These are phyloP conservation scores for Ataeniobius toweri DNA, from an alignment of 2,797 vertebrate species.

Conservation along the genomic window DNA sequence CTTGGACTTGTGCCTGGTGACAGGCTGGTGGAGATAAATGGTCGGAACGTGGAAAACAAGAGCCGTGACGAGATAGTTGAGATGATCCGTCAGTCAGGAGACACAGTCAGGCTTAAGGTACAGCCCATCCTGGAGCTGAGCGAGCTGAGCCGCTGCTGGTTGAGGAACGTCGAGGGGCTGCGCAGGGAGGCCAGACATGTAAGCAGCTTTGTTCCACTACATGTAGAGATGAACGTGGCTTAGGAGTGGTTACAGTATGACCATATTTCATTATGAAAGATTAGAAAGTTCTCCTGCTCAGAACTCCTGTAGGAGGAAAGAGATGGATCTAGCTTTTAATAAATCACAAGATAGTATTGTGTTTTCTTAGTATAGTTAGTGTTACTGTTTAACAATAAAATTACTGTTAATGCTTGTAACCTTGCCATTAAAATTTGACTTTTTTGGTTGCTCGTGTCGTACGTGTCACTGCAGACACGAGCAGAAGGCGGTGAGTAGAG, in stretches of 20 bases:
- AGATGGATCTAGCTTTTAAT: background rate
- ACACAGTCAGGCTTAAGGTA: slow-evolving; percentile 92
- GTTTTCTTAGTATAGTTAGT: background rate
- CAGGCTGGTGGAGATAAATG: slow-evolving; percentile 94
- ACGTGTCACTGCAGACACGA: too few relatives aligned
- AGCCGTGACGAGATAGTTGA: slow-evolving; percentile 96
- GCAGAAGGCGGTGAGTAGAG: too few relatives aligned
- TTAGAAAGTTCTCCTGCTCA: background rate
- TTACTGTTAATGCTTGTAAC: background rate
- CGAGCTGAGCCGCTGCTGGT: slow-evolving; percentile 94
- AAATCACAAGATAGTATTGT: background rate
- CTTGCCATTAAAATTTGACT: background rate
- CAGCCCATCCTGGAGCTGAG: slow-evolving; percentile 96
- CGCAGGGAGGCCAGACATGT: slow-evolving; percentile 86
- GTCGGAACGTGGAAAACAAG: slow-evolving; percentile 93
- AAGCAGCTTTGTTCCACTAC: slow-evolving; percentile 69
- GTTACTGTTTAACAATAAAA: background rate
- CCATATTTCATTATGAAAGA: background rate
- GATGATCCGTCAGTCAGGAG: slow-evolving; percentile 97
- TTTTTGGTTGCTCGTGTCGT: background rate
- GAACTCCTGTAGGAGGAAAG: background rate
- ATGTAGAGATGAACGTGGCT: background rate
- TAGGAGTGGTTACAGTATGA: background rate
- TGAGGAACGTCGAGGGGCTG: slow-evolving; percentile 85
- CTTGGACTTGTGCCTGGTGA: slow-evolving; percentile 94